phyloP scores from a whole-genome alignment of 2,113 vertebrate genomes.

The Zingel zingel region DNA sequence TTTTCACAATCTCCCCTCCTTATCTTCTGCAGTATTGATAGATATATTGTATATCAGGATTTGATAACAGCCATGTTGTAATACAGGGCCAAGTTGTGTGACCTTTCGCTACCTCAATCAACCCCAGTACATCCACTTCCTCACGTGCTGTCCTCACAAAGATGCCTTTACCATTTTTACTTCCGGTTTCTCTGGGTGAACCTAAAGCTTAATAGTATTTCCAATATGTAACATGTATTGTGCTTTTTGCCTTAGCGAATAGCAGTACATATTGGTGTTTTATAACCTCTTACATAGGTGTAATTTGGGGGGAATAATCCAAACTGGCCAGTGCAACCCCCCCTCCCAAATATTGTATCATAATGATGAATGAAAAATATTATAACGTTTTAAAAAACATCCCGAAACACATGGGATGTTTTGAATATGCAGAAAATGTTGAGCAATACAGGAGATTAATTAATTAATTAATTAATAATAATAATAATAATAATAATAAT shows the following conservation, averaged over 20 bases:
- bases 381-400: too few relatives aligned
- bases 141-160: not conserved
- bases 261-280: too few relatives aligned
- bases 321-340: too few relatives aligned
- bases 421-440: too few relatives aligned
- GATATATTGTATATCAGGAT: not conserved
- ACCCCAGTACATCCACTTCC: not conserved
- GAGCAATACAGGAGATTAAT: too few relatives aligned
- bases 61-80: not conserved
- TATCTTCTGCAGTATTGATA: not conserved
- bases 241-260: not conserved
- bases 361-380: too few relatives aligned
- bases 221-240: not conserved
- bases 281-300: too few relatives aligned
- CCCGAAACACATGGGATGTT: too few relatives aligned
- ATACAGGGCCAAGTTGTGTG: not conserved
- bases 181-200: not conserved
- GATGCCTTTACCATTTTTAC: not conserved
- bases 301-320: too few relatives aligned
- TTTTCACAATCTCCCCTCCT: slow-evolving; percentile 12
- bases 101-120: not conserved
- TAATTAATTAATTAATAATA: too few relatives aligned
- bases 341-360: too few relatives aligned
- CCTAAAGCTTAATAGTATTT: not conserved
- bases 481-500: too few relatives aligned